A percentile compares a stretch with the other conserved stretches of the same genome.
phyloP scores from a whole-genome alignment of 2,888 invertebrate species.

The Apamea epomidion region DNA sequence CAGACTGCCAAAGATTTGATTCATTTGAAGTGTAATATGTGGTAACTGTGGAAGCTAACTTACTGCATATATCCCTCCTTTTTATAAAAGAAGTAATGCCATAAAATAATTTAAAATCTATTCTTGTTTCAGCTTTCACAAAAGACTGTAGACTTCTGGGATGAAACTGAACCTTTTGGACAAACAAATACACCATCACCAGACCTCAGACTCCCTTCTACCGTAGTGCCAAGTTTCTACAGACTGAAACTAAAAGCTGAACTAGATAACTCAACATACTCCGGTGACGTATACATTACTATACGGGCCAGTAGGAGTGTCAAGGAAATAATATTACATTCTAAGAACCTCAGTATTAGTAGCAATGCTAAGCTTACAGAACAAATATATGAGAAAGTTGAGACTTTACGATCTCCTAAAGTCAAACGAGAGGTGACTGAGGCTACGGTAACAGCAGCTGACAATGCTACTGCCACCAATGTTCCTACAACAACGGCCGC shows the following conservation, averaged over 20 bases:
- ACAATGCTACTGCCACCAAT: conserved; percentile 46
- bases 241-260: conserved; percentile 89
- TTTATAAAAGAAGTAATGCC: not conserved
- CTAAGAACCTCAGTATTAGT: conserved; percentile 85
- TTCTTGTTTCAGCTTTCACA: conserved; percentile 68
- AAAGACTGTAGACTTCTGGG: conserved; percentile 81
- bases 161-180: conserved; percentile 84
- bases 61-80: not conserved
- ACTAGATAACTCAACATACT: conserved; percentile 84
- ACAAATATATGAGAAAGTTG: conserved; percentile 85
- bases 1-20: not conserved
- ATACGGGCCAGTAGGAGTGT: conserved; percentile 81
- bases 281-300: conserved; percentile 87
- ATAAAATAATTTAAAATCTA: not conserved
- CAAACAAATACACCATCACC: conserved; percentile 74
- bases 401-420: conserved; percentile 72
- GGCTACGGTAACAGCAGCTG: conserved; percentile 16
- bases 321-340: conserved; percentile 88
- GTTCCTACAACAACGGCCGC: conserved; percentile 34
- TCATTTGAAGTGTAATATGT: too few species aligned
- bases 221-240: conserved; percentile 90
- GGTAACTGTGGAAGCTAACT: too few species aligned
- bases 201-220: conserved; percentile 85
- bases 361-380: conserved; percentile 83
- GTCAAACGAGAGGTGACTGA: conserved; percentile 73